Evolutionary conservation across 2,888 invertebrate species (phyloP).

Genomic region (Leptura quadrifasciata): DNA sequence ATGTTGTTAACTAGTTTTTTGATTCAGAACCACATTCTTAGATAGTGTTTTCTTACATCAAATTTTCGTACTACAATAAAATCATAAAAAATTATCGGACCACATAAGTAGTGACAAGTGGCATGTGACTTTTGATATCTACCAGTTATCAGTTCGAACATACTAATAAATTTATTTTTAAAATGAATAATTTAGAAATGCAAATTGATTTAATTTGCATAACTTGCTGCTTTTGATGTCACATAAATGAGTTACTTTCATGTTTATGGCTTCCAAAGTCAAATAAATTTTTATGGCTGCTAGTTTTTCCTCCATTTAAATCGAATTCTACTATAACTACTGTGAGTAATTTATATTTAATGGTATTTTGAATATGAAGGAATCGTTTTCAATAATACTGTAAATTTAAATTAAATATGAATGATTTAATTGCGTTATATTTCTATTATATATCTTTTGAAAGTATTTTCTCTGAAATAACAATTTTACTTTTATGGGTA

Average conservation of each 20-base stretch:
- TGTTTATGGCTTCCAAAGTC: neutral
- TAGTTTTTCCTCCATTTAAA: neutral
- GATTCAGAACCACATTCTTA: too few species aligned
- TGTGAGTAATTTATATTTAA: neutral
- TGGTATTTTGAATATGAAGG: neutral
- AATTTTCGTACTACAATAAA: too few species aligned
- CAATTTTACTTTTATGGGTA: too few species aligned
- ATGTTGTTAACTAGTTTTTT: too few species aligned
- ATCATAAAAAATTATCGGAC: neutral
- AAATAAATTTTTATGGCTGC: neutral
- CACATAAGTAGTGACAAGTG: neutral
- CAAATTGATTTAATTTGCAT: constrained; percentile 7
- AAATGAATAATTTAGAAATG: constrained; percentile 1
- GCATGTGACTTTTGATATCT: neutral
- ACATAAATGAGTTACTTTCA: constrained; percentile 3
- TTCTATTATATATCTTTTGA: too few species aligned
- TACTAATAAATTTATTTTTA: neutral
- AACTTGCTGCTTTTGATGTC: neutral
- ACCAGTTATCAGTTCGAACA: neutral
- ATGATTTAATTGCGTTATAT: too few species aligned
- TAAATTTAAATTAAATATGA: too few species aligned
- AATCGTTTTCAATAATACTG: too few species aligned
- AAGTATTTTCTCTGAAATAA: too few species aligned
- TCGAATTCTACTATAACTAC: neutral
- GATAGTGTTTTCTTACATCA: too few species aligned